Evolutionary conservation across 2,797 vertebrate species (phyloP), one percentile per base, ranked within the genome.

Genomic region (Distichodus sexfasciatus): DNA sequence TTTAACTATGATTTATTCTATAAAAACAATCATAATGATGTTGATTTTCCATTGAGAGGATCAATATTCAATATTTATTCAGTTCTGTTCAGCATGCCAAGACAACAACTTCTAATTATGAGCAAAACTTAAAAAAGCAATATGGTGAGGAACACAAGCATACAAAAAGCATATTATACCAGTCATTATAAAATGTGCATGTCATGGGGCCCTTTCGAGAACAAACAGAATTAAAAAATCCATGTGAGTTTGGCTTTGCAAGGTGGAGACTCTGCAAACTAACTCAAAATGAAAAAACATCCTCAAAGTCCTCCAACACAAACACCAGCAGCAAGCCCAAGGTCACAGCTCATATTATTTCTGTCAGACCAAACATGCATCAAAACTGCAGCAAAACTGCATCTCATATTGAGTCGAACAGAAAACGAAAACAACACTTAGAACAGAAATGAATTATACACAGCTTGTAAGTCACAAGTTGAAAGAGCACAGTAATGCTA

Each of bases 161-260:
- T 74, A 83, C 28, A 41, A 40, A 77, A 85, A 80, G 76, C 79
- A 85, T 75, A 83, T 84, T 85, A 82, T 66, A 76, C 74, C 71
- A 82, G 77, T 57, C 71, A 60, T 87, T 78, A 75, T 83, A 84
- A 89, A 89, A 83, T 43, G 48, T 6, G 71, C 74, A 81, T 85
- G 81, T 83, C 84, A 87, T 77, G 78, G 85, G 79, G 83, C 80
- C n/a, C 80, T 79, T 82, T 59, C 71, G 71, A 82, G 79, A 76
- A 73, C 79, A 83, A 87, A 88, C 85, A 86, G 77, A 88, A 84
- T 83, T 84, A 83, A 86, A 86, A 84, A 40, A 35, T 83, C 80
- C 75, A 71, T 87, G 81, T 77, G 69, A 85, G 67, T 78, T 59
- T 36, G 60, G 33, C 47, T 47, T 31, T 47, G 36, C n/a, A 66